Evolutionary conservation across 2,797 vertebrate genomes (phyloP), one percentile per base, ranked within the genome.

Genomic region (Orientallactaga sibirica): DNA sequence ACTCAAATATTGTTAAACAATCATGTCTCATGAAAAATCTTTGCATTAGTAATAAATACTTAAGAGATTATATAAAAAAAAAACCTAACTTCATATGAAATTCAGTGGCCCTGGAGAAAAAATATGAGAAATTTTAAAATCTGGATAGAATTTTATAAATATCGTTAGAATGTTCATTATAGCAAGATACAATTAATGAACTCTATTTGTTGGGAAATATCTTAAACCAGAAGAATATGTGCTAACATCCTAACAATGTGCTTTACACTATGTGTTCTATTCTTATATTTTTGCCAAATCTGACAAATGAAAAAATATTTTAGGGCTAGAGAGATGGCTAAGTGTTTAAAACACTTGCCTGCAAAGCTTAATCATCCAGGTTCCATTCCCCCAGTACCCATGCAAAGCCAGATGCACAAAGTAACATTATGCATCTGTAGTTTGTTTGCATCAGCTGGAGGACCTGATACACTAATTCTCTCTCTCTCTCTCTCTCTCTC

Each of bases 1-100:
- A 74, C 80, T 74, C 1, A n/a, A 64, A 4, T 85, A 48, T 79
- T 55, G 41, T 29, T 90, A 82, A 71, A 84, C 18, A 93, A 68
- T 48, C 55, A 2, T 73, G 5, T 55, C 61, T 9, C 5, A 83
- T 86, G 48, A 14, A 37, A 94, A 91, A 90, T 73, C 37, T 77
- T 74, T 90, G 27, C 27, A 86, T 25, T 84, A 92, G 85, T 2
- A 87, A 64, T 43, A 85, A 85, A 55, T 75, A 71, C 10, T 61
- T 25, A 70, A 91, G 41, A 91, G 41, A 78, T 58, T 84, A 61
- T 83, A 61, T 80, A 5, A 88, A 33, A 86, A 88, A 33, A 86
- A 85, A 55, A 1, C 6, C 16, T 18, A 66, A 33, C 12, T 22
- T 73, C 77, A 88, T 73, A 7, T 41, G 33, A 74, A n/a, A 93